phyloP scores from a whole-genome alignment of 1,140 invertebrate species.

The Tetranychus urticae region DNA sequence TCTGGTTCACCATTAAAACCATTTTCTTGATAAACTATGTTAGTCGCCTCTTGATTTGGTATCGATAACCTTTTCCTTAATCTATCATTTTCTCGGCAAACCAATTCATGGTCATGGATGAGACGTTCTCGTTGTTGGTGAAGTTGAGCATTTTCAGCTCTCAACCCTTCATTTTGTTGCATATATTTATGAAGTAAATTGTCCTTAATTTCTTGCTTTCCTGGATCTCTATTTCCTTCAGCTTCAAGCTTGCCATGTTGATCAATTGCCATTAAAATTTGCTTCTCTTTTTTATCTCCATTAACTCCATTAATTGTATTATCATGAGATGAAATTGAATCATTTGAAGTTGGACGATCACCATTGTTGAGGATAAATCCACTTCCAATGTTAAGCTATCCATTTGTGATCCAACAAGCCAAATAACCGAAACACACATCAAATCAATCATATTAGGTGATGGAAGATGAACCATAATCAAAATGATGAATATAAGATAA shows the following conservation, averaged over 20 bases:
- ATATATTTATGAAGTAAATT: slow-evolving; percentile 28
- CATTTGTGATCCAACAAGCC: too few relatives aligned
- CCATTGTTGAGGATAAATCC: slow-evolving; percentile 11
- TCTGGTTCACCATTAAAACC: neutral
- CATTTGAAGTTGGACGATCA: neutral
- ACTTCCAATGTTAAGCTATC: slow-evolving; percentile 16
- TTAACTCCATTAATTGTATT: too few relatives aligned
- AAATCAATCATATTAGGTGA: too few relatives aligned
- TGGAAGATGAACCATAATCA: too few relatives aligned
- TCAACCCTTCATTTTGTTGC: slow-evolving; percentile 47
- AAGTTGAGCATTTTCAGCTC: slow-evolving; percentile 58
- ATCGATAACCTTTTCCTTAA: slow-evolving; percentile 43
- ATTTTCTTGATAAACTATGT: neutral
- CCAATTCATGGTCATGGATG: slow-evolving; percentile 60
- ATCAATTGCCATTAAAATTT: neutral
- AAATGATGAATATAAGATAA: too few relatives aligned
- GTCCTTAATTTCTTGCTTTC: slow-evolving; percentile 4
- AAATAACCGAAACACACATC: too few relatives aligned
- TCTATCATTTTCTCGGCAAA: slow-evolving; percentile 69
- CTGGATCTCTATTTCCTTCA: neutral
- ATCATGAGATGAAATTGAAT: neutral
- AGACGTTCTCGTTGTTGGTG: slow-evolving; percentile 50
- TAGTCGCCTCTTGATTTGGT: neutral
- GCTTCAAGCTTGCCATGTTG: too few relatives aligned
- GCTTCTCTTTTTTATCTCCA: neutral